phyloP scores from a whole-genome alignment of 2,113 vertebrate genomes.

The Osmerus mordax region DNA sequence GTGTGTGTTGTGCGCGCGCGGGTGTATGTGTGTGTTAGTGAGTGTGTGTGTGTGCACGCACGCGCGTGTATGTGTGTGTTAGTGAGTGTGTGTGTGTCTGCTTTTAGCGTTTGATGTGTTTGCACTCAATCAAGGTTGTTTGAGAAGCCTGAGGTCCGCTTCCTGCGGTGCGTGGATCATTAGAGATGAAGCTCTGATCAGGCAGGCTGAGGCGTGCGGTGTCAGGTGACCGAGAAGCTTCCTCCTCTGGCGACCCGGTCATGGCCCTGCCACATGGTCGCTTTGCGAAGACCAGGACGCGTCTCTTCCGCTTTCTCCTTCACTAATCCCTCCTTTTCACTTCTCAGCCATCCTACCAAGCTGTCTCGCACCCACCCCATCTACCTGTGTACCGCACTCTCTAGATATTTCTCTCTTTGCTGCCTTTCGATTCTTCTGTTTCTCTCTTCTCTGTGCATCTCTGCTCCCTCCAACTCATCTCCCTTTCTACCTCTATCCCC shows the following conservation, averaged over 20 bases:
- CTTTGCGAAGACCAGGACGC: slow-evolving; percentile 23
- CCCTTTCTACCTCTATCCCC: background rate
- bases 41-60: no score
- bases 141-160: no score
- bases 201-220: background rate
- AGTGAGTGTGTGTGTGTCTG: no score
- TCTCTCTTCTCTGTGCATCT: background rate
- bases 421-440: background rate
- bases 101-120: no score
- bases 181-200: no score
- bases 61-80: no score
- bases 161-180: no score
- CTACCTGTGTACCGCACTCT: background rate
- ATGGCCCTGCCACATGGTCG: slow-evolving; percentile 37
- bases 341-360: background rate
- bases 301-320: background rate
- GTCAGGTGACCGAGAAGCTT: slow-evolving; percentile 53
- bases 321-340: background rate
- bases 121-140: no score
- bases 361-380: background rate
- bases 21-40: no score
- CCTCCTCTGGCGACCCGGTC: slow-evolving; percentile 27
- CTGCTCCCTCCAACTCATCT: background rate
- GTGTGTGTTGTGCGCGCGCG: no score
- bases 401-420: slow-evolving; percentile 5